These are phyloP conservation scores for Scaptomyza graminum DNA, from an alignment of 1,140 invertebrate genomes.

Conservation along the genomic window DNA sequence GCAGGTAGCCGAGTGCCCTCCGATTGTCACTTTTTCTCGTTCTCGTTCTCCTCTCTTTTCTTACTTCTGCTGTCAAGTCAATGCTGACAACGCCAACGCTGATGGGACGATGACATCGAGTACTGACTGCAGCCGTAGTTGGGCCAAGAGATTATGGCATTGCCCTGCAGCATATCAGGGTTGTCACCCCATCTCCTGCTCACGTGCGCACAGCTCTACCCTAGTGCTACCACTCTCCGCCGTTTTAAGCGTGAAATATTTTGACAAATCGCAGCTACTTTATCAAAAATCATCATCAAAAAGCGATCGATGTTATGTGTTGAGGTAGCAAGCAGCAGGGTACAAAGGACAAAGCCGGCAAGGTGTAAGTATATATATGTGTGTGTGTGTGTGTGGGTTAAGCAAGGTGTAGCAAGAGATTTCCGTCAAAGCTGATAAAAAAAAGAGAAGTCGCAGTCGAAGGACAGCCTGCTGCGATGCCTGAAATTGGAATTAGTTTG, in stretches of 20 bases:
- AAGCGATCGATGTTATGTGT: slow-evolving; percentile 81
- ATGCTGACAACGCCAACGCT: slow-evolving; percentile 55
- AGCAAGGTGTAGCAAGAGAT: slow-evolving; percentile 62
- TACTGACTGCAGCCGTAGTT: slow-evolving; percentile 10
- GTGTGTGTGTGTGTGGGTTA: slow-evolving; percentile 48
- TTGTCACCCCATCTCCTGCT: slow-evolving; percentile 44
- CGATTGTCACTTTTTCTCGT: slow-evolving; percentile 52
- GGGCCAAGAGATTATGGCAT: slow-evolving; percentile 62
- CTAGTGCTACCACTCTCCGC: not conserved
- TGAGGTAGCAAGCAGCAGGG: slow-evolving; percentile 59
- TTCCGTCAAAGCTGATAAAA: slow-evolving; percentile 64
- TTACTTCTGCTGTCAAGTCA: slow-evolving; percentile 16
- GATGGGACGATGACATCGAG: slow-evolving; percentile 37
- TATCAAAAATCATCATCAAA: slow-evolving; percentile 82
- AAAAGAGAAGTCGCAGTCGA: slow-evolving; percentile 9
- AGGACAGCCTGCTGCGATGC: slow-evolving; percentile 17
- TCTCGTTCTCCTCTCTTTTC: slow-evolving; percentile 11
- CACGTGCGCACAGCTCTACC: slow-evolving; percentile 56
- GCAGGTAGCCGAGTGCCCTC: slow-evolving; percentile 73
- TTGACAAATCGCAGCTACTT: slow-evolving; percentile 83
- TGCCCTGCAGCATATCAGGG: slow-evolving; percentile 2
- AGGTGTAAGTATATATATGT: slow-evolving; percentile 1
- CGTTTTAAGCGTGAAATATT: slow-evolving; percentile 75
- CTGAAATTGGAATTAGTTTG: slow-evolving; percentile 47
- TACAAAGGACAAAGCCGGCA: slow-evolving; percentile 57